Evolutionary conservation across 2,113 vertebrate species (phyloP).

Genomic region (Phyllostomus discolor): DNA sequence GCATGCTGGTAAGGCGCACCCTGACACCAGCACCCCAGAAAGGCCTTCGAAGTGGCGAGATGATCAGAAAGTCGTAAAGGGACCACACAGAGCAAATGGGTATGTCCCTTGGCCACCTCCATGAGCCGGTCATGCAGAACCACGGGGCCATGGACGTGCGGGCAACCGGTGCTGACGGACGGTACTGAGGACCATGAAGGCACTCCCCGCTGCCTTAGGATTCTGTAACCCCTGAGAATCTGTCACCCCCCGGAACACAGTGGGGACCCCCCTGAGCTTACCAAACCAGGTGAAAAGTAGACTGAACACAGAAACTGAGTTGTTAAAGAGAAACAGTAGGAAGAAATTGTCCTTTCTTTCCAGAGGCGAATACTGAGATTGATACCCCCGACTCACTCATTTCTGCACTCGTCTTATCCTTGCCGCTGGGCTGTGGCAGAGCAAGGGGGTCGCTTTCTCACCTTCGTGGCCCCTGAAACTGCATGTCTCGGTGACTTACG

Average conservation of each 20-base stretch:
- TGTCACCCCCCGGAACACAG: neutral
- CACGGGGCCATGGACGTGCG: neutral
- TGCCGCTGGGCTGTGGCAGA: neutral
- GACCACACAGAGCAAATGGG: neutral
- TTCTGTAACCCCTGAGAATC: neutral
- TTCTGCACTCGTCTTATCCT: neutral
- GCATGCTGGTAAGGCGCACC: neutral
- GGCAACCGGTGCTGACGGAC: neutral
- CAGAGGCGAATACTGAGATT: neutral
- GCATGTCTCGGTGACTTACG: neutral
- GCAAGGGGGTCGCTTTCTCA: neutral
- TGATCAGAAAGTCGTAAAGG: neutral
- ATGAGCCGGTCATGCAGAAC: neutral
- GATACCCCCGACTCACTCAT: neutral
- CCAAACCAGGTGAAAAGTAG: constrained; percentile 5
- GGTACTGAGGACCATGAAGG: neutral
- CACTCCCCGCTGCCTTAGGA: neutral
- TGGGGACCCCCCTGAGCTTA: neutral
- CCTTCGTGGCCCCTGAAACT: neutral
- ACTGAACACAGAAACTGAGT: neutral
- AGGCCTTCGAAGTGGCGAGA: neutral
- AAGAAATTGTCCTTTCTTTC: neutral
- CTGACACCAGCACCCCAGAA: neutral
- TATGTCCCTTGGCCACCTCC: neutral
- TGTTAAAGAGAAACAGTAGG: neutral